Conservation (phyloP, 2,888 invertebrate species). For the Phragmatobia fuliginosa region DNA sequence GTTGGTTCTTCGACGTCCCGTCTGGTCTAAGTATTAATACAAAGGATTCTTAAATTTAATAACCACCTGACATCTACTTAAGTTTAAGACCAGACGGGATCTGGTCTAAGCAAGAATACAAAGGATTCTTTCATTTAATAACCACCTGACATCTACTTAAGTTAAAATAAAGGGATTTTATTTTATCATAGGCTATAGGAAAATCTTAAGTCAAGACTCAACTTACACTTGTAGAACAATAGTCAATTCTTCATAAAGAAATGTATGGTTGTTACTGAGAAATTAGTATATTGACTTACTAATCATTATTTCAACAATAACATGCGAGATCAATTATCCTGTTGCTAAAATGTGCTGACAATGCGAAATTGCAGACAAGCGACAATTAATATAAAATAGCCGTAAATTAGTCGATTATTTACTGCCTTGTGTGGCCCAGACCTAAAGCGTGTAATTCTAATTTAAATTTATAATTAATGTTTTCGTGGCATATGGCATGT, state of each 20-base stretch:
- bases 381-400: background rate
- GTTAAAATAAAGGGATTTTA: background rate
- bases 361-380: background rate
- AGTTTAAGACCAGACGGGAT: too few species aligned
- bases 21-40: background rate
- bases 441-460: constrained; percentile 49
- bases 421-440: constrained; percentile 24
- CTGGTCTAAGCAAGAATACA: background rate
- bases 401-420: background rate
- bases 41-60: background rate
- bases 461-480: constrained; percentile 58
- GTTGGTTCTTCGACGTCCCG: background rate
- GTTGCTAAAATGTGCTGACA: background rate
- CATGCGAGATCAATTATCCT: background rate
- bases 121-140: background rate
- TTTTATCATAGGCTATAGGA: background rate
- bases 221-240: background rate
- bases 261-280: background rate
- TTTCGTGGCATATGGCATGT: constrained; percentile 56
- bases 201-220: background rate
- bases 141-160: background rate
- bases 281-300: background rate
- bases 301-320: background rate
- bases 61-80: background rate
- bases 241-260: background rate